phyloP scores from a whole-genome alignment of 2,797 vertebrate genomes.

The Artibeus lituratus region DNA sequence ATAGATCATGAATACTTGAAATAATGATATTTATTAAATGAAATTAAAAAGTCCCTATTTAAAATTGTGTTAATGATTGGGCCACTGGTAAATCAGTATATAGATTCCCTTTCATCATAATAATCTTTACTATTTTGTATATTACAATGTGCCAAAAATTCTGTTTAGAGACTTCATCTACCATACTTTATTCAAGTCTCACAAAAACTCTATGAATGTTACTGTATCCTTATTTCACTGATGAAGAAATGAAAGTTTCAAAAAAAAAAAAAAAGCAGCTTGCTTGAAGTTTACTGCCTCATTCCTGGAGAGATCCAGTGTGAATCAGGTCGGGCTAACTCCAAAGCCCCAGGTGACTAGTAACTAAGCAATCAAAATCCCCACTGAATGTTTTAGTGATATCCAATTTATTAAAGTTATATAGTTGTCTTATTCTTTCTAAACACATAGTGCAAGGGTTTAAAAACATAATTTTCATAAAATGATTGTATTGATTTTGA shows the following conservation, averaged over 20 bases:
- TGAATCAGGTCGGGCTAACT: not conserved
- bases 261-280: not conserved
- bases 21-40: not conserved
- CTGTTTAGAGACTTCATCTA: not conserved
- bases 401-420: not conserved
- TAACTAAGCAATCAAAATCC: not conserved
- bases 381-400: not conserved
- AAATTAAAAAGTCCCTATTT: not conserved
- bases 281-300: not conserved
- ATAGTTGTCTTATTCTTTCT: not conserved
- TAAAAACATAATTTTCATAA: not conserved
- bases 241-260: not conserved
- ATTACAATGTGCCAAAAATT: not conserved
- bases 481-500: slow-evolving; percentile 21
- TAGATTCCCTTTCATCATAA: not conserved
- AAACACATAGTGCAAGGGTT: not conserved
- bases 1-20: not conserved
- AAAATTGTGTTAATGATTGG: slow-evolving; percentile 20
- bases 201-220: not conserved
- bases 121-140: not conserved
- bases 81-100: not conserved
- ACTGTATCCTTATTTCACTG: not conserved
- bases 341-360: not conserved
- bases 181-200: not conserved
- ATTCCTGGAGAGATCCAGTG: not conserved